phyloP scores from a whole-genome alignment of 1,140 invertebrate species.

The Dysdera silvatica region DNA sequence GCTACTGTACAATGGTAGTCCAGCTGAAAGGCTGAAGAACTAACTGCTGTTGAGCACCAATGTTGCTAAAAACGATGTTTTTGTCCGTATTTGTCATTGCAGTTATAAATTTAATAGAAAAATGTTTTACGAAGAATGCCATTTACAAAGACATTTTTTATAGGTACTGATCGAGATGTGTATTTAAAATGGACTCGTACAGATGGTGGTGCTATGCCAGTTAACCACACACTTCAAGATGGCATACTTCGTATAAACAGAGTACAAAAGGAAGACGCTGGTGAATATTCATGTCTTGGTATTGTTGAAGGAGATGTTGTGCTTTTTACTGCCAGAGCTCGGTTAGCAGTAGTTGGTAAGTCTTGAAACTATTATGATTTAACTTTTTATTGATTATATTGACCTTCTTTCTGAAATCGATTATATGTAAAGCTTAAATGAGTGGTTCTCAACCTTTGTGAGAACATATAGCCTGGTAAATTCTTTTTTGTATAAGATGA shows the following conservation, averaged over 20 bases:
- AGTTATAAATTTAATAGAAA: no score
- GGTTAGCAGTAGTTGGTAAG: slow-evolving; percentile 54
- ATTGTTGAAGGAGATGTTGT: slow-evolving; percentile 45
- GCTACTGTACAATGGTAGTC: no score
- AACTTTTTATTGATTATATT: background rate
- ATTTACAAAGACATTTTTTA: background rate
- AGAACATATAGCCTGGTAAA: no score
- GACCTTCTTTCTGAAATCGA: background rate
- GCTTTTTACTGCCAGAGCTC: slow-evolving; percentile 46
- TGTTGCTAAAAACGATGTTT: no score
- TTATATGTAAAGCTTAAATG: background rate
- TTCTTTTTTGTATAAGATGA: no score
- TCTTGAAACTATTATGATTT: slow-evolving; percentile 18
- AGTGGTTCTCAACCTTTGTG: no score
- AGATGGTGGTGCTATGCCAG: slow-evolving; percentile 54
- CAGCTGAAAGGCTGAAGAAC: no score
- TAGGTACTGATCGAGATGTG: slow-evolving; percentile 34
- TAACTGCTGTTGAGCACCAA: no score
- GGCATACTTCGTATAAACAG: slow-evolving; percentile 56
- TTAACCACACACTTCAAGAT: slow-evolving; percentile 50
- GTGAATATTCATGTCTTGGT: slow-evolving; percentile 68
- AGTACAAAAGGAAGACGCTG: slow-evolving; percentile 58
- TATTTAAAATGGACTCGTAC: slow-evolving; percentile 55
- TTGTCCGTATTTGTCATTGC: no score
- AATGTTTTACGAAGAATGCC: background rate